Evolutionary conservation across 2,888 invertebrate species (phyloP), one percentile per base, ranked within the genome.

Genomic region (Formica aserva): DNA sequence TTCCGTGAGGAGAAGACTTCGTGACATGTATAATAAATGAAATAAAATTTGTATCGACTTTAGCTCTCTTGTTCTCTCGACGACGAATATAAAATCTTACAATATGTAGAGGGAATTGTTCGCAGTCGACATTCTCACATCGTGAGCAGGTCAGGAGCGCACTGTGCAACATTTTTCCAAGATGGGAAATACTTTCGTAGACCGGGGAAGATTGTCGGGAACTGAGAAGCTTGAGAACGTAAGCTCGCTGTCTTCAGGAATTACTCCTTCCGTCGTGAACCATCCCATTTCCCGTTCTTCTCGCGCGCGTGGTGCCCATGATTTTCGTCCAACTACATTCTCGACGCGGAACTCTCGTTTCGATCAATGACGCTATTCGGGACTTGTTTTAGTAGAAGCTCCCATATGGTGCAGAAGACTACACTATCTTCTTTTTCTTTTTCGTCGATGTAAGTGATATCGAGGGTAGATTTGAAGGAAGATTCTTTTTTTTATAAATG

Each of bases 181-280:
- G 78, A 84, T 81, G 62, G 86, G 65, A 87, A 87, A 87, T 86
- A 86, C 84, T 65, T 66, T 66, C 60, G 38, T 72, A 62, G 66
- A 15, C 22, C 32, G 63, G 69, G 45, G 69, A 57, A 78, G 71
- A 66, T 81, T 81, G 81, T 84, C 71, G 74, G 80, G 41, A 81
- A 85, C 81, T 72, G 85, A 84, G 81, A 62, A 85, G 76, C 86
- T 84, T 76, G 76, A 74, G 75, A 84, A 84, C 83, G 77, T 86
- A 87, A 87, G 81, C 82, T 83, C 78, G 57, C 74, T 77, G 86
- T 86, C 86, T 84, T 82, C 77, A 75, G 83, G 67, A 86, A 86
- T 86, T 86, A 86, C 86, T 86, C 71, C 72, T 81, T 86, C 78
- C 72, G 69, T 75, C 81, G 74, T 83, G 57, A 72, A 76, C 80